Evolutionary conservation across 2,888 invertebrate genomes (phyloP).

Genomic region (Polymixis flavicincta): DNA sequence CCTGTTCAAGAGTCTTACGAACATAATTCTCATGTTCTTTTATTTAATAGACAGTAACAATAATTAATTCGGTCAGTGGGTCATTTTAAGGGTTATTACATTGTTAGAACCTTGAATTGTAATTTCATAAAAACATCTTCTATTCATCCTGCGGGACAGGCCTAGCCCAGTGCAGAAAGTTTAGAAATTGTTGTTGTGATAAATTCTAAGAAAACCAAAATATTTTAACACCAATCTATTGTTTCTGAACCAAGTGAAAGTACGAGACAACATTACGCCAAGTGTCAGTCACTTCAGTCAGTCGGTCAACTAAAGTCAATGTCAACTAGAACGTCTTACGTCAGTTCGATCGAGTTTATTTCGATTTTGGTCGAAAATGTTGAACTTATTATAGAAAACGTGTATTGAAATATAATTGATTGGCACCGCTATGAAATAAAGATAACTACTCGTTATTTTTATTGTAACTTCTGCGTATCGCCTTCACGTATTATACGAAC

Average conservation of each 20-base stretch:
- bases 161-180: neutral
- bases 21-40: neutral
- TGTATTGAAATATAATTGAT: conserved; percentile 28
- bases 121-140: no score
- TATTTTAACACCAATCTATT: neutral
- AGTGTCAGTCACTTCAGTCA: conserved; percentile 6
- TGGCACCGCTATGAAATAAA: conserved; percentile 62
- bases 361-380: conserved; percentile 57
- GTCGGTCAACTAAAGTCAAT: conserved; percentile 30
- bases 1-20: neutral
- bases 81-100: neutral
- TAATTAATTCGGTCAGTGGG: no score
- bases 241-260: conserved; percentile 43
- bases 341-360: conserved; percentile 49
- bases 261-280: conserved; percentile 14
- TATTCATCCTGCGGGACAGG: neutral
- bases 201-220: neutral
- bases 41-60: no score
- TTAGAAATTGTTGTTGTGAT: neutral
- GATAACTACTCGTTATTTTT: conserved; percentile 41
- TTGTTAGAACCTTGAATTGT: neutral
- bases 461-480: conserved; percentile 32
- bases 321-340: conserved; percentile 55
- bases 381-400: conserved; percentile 45
- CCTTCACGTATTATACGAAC: conserved; percentile 42